Base-by-base conservation (phyloP, 2,113 vertebrate genomes). In the Eudyptes chrysolophus region DNA sequence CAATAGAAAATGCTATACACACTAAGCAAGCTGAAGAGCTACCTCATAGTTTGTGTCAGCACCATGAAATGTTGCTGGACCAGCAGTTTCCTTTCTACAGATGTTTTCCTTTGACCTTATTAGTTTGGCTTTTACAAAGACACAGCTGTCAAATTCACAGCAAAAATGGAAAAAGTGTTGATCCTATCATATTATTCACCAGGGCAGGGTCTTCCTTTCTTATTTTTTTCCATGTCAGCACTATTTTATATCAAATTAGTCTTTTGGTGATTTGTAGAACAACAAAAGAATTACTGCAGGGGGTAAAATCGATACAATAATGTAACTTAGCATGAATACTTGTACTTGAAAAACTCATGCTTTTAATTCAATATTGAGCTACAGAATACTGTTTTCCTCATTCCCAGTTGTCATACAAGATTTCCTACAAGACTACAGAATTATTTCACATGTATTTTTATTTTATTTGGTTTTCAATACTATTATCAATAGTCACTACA, bases 51-150 rank as follows among this genome's bases (percentile, higher is more conserved):
- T 86, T 66, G 61, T 84, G 86, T 87, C 60, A 95, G 85, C 89
- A 75, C 9, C 2, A 3, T 24, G 66, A 92, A 90, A 86, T 30
- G 20, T 30, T 76, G 85, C 90, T 71, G 79, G 49, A 84, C 30
- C 40, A 93, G 92, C 89, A 92, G 38, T 72, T 96, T 93, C 72
- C 52, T 64, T 92, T 76, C 62, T 76, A 81, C 1, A 15, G 46
- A 69, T 64, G 14, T 83, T 86, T 97, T 94, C 83, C 69, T 79
- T 76, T 95, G 80, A 96, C 85, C 84, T 96, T 97, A 87, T 90
- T 91, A 78, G 64, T 76, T 68, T 84, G 89, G 44, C 24, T 66
- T 79, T 84, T 70, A 83, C 40, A 51, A 89, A 89, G 89, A 88
- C 27, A 70, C 12, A 64, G 74, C 74, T 92, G 64, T 92, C 83